Percentiles rank a stretch among this genome's conserved stretches.
These are phyloP conservation scores for Parelbella ahira DNA, from an alignment of 2,888 invertebrate genomes.

Conservation along the genomic window DNA sequence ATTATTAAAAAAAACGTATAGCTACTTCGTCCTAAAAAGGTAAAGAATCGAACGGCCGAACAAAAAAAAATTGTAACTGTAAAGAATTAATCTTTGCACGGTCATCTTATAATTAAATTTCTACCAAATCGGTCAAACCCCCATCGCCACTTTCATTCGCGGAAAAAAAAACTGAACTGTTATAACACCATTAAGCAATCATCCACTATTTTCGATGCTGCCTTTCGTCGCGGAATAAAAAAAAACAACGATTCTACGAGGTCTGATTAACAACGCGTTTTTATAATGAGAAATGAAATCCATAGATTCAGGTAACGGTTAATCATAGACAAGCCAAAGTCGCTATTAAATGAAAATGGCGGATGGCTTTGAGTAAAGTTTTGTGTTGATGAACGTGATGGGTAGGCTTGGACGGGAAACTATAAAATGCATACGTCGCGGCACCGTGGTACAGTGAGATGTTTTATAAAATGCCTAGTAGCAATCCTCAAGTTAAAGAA, in stretches of 20 bases:
- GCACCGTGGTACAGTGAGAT: too few relatives aligned
- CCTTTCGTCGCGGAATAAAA: constrained; percentile 8
- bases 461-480: too few relatives aligned
- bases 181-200: constrained; percentile 1
- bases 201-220: constrained; percentile 2
- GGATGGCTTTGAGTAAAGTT: constrained; percentile 21
- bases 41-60: too few relatives aligned
- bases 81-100: too few relatives aligned
- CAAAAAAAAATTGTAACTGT: too few relatives aligned
- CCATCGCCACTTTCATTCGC: not conserved
- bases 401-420: constrained; percentile 50
- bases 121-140: too few relatives aligned
- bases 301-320: constrained; percentile 17
- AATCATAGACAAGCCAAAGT: constrained; percentile 13
- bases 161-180: constrained; percentile 2
- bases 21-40: too few relatives aligned
- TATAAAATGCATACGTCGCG: constrained; percentile 56
- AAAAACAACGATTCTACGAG: constrained; percentile 7
- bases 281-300: constrained; percentile 16
- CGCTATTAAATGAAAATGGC: constrained; percentile 24
- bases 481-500: too few relatives aligned
- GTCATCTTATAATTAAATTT: too few relatives aligned
- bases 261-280: constrained; percentile 14
- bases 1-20: too few relatives aligned
- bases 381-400: constrained; percentile 24